These are phyloP conservation scores for Rhyacichthys aspro DNA, from an alignment of 2,797 vertebrate species.

Conservation along the genomic window DNA sequence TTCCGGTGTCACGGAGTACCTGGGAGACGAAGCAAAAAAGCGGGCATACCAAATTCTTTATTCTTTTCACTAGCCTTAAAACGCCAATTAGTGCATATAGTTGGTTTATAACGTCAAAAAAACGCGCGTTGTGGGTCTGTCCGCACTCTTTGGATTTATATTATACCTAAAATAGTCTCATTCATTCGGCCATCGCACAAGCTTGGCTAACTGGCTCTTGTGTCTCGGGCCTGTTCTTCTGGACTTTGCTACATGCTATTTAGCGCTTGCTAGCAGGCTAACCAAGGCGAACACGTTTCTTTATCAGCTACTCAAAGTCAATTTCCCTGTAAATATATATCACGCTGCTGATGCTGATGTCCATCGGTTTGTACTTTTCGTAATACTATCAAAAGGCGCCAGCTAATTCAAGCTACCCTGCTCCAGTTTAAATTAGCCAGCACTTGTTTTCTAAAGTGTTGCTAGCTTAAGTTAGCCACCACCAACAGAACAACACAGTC, in stretches of 20 bases:
- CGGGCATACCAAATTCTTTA: slow-evolving; percentile 69
- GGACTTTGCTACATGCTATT: slow-evolving; percentile 72
- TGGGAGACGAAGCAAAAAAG: slow-evolving; percentile 74
- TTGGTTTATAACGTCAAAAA: slow-evolving; percentile 14
- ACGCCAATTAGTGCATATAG: slow-evolving; percentile 9
- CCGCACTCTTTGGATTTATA: slow-evolving; percentile 4
- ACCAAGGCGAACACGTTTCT: slow-evolving; percentile 71
- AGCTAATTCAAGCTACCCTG: slow-evolving; percentile 6
- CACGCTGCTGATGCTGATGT: slow-evolving; percentile 1
- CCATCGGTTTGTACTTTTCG: neutral
- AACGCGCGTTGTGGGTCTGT: neutral
- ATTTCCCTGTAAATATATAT: slow-evolving; percentile 29
- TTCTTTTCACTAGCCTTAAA: slow-evolving; percentile 41
- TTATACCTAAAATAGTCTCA: slow-evolving; percentile 37
- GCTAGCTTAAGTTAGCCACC: slow-evolving; percentile 73
- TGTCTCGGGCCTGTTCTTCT: slow-evolving; percentile 65
- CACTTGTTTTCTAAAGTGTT: slow-evolving; percentile 52
- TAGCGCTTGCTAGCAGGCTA: slow-evolving; percentile 67
- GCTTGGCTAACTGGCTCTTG: slow-evolving; percentile 35
- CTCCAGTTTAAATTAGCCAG: slow-evolving; percentile 6
- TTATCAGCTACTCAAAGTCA: slow-evolving; percentile 39
- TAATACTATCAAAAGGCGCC: neutral
- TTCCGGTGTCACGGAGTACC: slow-evolving; percentile 75
- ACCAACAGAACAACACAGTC: slow-evolving; percentile 63
- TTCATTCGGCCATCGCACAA: slow-evolving; percentile 58